phyloP scores from a whole-genome alignment of 2,113 vertebrate genomes.

The Clarias gariepinus region DNA sequence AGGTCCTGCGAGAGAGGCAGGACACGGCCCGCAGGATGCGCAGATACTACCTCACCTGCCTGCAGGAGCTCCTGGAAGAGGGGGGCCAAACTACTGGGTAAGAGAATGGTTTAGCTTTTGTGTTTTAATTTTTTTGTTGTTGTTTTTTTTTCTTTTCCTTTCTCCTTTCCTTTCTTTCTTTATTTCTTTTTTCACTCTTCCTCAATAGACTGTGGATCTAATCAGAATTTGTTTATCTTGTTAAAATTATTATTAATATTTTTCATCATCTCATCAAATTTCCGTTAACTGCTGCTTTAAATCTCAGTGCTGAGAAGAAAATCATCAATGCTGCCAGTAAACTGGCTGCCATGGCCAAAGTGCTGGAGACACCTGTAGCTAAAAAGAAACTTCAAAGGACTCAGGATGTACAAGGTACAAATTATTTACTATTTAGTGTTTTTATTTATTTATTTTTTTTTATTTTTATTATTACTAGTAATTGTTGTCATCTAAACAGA shows the following conservation, averaged over 20 bases:
- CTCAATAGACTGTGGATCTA: neutral
- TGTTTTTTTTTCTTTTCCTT: no score
- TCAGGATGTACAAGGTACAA: conserved; percentile 54
- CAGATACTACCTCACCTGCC: conserved; percentile 87
- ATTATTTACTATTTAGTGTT: neutral
- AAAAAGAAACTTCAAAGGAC: conserved; percentile 67
- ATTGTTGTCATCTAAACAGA: neutral
- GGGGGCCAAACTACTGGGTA: conserved; percentile 81
- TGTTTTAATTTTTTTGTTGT: no score
- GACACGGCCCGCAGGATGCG: conserved; percentile 89
- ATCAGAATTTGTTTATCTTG: neutral
- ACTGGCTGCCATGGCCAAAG: conserved; percentile 89
- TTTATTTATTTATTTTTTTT: no score
- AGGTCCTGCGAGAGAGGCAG: conserved; percentile 85
- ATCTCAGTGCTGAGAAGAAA: conserved; percentile 88
- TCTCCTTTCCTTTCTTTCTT: no score
- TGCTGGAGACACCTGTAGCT: conserved; percentile 82
- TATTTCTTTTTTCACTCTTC: neutral
- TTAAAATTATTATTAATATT: neutral
- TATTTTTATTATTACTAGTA: neutral
- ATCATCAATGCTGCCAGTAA: conserved; percentile 93
- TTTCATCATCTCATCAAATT: neutral
- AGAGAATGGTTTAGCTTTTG: conserved; percentile 10
- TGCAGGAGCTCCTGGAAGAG: conserved; percentile 89
- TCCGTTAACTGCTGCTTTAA: neutral